Base-by-base conservation (phyloP, 2,113 vertebrate species). In the Sinocyclocheilus anophthalmus region DNA sequence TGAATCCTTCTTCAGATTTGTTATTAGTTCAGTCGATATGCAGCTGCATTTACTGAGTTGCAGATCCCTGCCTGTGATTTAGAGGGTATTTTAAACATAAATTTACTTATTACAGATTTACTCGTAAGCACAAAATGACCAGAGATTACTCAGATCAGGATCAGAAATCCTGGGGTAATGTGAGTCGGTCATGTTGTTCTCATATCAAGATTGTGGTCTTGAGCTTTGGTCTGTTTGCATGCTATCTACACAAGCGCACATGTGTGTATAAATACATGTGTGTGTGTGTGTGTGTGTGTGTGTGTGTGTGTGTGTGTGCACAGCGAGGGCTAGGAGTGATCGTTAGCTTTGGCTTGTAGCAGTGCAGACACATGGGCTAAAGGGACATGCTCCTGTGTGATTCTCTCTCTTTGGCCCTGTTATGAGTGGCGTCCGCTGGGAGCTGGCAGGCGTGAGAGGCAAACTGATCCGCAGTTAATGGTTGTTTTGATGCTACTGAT, bases 401-500 rank as follows among this genome's bases (percentile, higher is more conserved):
- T 69, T 78, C 53, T 72, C 42, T 83, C 81, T 84, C 76, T 37
- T 55, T 88, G 85, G 87, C 59, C 80, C 76, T 81, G 76, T 67
- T 87, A 76, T 84, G 72, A 84, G 39, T 79, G 48, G 57, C 45
- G 73, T 88, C 82, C 76, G 53, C 42, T 76, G 86, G 53, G 88
- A 79, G 45, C n/a, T 20, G 72, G 57, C 55, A 55, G 85, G 57
- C 57, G 48, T 61, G 72, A 84, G 86, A 88, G 84, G 84, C 86
- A 77, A 88, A 86, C 84, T 39, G 90, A 90, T 88, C 91, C 76
- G 78, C 87, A 84, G 92, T 91, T 93, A 95, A 95, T 94, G 89
- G 93, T 92, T 93, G 92, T 93, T 95, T 93, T 90, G 90, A 91
- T 93, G 91, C 89, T 86, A 77, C 90, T 93, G 92, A 94, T 95